phyloP scores from a whole-genome alignment of 2,797 vertebrate species.

The Cercopithecus mitis region DNA sequence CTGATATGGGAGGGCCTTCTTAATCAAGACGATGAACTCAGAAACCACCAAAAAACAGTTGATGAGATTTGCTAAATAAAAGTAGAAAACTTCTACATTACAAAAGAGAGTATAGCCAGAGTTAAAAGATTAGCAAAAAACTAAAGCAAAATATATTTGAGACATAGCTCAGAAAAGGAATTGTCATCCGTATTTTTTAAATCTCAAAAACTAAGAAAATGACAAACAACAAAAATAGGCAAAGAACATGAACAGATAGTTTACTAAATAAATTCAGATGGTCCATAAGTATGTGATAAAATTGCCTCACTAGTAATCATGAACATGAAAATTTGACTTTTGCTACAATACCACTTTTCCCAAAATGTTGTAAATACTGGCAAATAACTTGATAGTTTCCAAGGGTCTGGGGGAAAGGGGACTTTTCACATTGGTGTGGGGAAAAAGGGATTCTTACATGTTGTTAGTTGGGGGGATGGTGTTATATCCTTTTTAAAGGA shows the following conservation, averaged over 20 bases:
- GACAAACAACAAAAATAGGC: neutral
- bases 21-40: neutral
- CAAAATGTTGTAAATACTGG: neutral
- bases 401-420: neutral
- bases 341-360: neutral
- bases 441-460: neutral
- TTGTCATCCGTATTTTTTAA: neutral
- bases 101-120: neutral
- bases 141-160: neutral
- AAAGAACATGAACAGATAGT: neutral
- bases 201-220: conserved; percentile 28
- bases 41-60: neutral
- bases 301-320: neutral
- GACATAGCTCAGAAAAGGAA: neutral
- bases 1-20: neutral
- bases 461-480: neutral
- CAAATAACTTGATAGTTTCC: neutral
- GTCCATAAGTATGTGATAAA: neutral
- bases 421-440: neutral
- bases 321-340: neutral
- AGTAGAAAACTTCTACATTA: conserved; percentile 24
- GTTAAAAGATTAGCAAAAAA: neutral
- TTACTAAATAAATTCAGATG: conserved; percentile 27
- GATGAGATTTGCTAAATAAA: neutral
- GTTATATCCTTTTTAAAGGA: neutral